Evolutionary conservation across 2,888 invertebrate species (phyloP).

Genomic region (Drosophila birchii): DNA sequence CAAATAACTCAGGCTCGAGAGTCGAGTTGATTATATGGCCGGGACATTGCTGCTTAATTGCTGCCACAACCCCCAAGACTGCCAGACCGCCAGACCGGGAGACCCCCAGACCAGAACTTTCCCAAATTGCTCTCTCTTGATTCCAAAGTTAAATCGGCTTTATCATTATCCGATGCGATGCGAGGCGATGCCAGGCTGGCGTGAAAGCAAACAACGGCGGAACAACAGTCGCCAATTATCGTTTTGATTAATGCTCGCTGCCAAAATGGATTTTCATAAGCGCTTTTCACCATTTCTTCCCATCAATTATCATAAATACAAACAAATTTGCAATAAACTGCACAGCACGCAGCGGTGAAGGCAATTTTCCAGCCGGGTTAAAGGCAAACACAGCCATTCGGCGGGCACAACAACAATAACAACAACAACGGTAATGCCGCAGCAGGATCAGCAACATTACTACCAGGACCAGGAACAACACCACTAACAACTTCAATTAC

Average conservation of each 20-base stretch:
- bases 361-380: constrained; percentile 70
- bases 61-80: constrained; percentile 23
- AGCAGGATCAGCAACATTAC: constrained; percentile 30
- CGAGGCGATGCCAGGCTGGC: constrained; percentile 18
- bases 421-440: constrained; percentile 41
- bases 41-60: constrained; percentile 55
- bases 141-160: constrained; percentile 14
- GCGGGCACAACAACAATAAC: constrained; percentile 16
- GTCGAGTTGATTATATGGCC: constrained; percentile 53
- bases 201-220: constrained; percentile 60
- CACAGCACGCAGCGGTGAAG: constrained; percentile 70
- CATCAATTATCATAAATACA: constrained; percentile 74
- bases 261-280: constrained; percentile 74
- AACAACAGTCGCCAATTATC: constrained; percentile 77
- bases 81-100: neutral
- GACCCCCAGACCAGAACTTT: constrained; percentile 52
- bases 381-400: constrained; percentile 60
- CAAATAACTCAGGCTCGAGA: constrained; percentile 71
- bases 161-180: constrained; percentile 32
- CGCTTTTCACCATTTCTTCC: constrained; percentile 73
- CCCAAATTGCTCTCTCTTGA: constrained; percentile 36
- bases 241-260: constrained; percentile 70
- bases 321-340: constrained; percentile 77
- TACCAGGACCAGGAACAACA: constrained; percentile 22
- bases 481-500: constrained; percentile 72